phyloP scores from a whole-genome alignment of 1,140 invertebrate genomes.

The Brachionus sp. region DNA sequence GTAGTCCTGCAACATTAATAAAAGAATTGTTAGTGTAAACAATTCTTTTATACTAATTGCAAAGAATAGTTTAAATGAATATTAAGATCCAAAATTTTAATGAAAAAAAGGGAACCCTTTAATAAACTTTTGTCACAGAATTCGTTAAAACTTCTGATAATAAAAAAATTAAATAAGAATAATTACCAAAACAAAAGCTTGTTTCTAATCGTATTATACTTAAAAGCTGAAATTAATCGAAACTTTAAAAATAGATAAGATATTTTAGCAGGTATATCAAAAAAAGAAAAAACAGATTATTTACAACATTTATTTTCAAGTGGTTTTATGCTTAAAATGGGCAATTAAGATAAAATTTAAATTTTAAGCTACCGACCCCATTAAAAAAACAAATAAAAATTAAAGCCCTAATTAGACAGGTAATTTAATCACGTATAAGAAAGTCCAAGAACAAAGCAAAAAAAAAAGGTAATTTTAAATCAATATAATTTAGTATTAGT shows the following conservation, averaged over 20 bases:
- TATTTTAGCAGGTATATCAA: neutral
- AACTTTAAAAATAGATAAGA: neutral
- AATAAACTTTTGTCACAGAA: too few species aligned
- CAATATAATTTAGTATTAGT: neutral
- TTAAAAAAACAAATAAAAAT: neutral
- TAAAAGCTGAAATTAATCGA: neutral
- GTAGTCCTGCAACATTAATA: too few species aligned
- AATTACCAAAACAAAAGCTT: too few species aligned
- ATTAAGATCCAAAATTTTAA: too few species aligned
- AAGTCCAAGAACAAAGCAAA: neutral
- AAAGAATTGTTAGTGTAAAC: too few species aligned
- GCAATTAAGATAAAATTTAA: neutral
- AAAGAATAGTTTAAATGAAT: too few species aligned
- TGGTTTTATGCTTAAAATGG: neutral
- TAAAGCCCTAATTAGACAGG: neutral
- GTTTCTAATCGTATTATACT: too few species aligned
- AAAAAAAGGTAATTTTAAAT: neutral
- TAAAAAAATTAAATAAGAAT: too few species aligned
- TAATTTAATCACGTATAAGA: neutral
- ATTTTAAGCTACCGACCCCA: neutral
- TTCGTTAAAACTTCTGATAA: too few species aligned
- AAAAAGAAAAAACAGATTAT: neutral
- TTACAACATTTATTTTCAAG: neutral
- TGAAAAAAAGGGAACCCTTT: too few species aligned
- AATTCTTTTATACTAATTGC: too few species aligned